phyloP scores from a whole-genome alignment of 1,140 invertebrate genomes.

The Drosophila oshimai region DNA sequence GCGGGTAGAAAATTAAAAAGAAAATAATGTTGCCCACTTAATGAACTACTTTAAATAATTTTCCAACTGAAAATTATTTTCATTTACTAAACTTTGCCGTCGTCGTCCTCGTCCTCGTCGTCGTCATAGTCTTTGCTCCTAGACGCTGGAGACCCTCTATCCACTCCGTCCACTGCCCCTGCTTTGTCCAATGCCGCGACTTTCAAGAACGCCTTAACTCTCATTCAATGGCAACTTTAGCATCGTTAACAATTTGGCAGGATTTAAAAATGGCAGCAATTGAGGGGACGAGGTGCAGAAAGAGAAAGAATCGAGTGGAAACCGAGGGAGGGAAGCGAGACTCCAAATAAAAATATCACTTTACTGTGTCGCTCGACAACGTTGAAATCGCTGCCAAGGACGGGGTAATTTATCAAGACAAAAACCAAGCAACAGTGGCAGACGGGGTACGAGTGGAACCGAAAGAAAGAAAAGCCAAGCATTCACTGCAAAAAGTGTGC shows the following conservation, averaged over 20 bases:
- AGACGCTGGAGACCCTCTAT: not conserved
- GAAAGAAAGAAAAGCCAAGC: constrained; percentile 24
- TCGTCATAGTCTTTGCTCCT: not conserved
- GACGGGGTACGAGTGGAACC: constrained; percentile 12
- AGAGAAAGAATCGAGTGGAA: not conserved
- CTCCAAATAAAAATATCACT: constrained; percentile 78
- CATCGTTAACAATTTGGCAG: constrained; percentile 80
- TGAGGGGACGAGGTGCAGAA: constrained; percentile 26
- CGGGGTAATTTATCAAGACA: constrained; percentile 80
- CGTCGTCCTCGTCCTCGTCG: not conserved
- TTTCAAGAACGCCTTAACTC: constrained; percentile 40
- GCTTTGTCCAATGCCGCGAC: constrained; percentile 4
- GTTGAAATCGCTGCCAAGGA: constrained; percentile 68
- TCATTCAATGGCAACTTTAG: constrained; percentile 69
- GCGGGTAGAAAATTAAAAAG: not conserved
- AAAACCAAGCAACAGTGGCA: constrained; percentile 50
- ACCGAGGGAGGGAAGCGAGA: not conserved
- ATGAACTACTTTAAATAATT: constrained; percentile 81
- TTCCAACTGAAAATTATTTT: constrained; percentile 75
- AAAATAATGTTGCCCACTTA: constrained; percentile 56
- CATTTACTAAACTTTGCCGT: constrained; percentile 74
- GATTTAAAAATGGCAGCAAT: constrained; percentile 72
- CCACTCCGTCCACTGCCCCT: not conserved
- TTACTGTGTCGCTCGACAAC: constrained; percentile 69
- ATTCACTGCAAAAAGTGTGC: constrained; percentile 5